A percentile compares a stretch with the other conserved stretches of the same genome.
Conservation (phyloP, 2,113 vertebrate genomes). For the Nerophis lumbriciformis region DNA sequence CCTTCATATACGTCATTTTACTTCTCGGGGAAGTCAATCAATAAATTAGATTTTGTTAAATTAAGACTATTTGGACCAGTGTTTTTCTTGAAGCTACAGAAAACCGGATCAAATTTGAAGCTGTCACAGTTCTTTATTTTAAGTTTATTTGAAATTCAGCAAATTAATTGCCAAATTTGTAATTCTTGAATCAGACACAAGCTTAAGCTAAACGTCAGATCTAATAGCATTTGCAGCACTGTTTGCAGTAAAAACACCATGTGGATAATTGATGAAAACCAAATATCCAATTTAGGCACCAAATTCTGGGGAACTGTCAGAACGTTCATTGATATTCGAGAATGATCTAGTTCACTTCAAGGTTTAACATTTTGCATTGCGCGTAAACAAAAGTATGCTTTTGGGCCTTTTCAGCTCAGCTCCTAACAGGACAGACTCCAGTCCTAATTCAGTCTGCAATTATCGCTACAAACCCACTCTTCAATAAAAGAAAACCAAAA, state of each 20-base stretch:
- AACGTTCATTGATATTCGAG: not conserved
- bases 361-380: not conserved
- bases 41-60: too few relatives aligned
- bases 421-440: conserved; percentile 41
- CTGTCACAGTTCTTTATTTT: too few relatives aligned
- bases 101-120: too few relatives aligned
- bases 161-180: not conserved
- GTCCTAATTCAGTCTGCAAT: conserved; percentile 38
- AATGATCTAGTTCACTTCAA: conserved; percentile 13
- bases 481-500: conserved; percentile 31
- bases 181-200: not conserved
- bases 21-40: too few relatives aligned
- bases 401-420: conserved; percentile 52
- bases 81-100: too few relatives aligned
- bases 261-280: not conserved
- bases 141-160: too few relatives aligned
- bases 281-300: not conserved
- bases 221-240: not conserved
- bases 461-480: conserved; percentile 50
- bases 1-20: too few relatives aligned
- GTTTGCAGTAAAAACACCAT: not conserved
- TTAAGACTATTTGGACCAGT: too few relatives aligned
- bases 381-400: not conserved
- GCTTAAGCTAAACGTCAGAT: not conserved
- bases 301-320: not conserved